Percentiles rank a stretch among this genome's conserved stretches.
Conservation (phyloP, 2,113 vertebrate genomes). For the Equus quagga region DNA sequence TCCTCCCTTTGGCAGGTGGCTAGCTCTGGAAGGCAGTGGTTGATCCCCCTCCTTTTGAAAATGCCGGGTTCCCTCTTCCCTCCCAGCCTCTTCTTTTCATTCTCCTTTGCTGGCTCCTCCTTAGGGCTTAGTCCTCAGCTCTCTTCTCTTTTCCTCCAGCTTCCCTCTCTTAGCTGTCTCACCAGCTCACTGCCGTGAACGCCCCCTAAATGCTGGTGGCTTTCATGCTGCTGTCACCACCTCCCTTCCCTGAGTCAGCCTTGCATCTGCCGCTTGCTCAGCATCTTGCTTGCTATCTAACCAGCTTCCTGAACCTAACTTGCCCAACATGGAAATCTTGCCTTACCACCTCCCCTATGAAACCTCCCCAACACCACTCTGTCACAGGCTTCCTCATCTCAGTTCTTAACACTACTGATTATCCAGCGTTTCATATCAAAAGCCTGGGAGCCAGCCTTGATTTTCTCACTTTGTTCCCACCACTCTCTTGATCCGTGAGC, state of each 20-base stretch:
- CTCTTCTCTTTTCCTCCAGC: not conserved
- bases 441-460: not conserved
- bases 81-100: not conserved
- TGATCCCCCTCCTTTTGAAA: not conserved
- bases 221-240: not conserved
- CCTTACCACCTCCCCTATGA: not conserved
- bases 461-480: not conserved
- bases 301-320: not conserved
- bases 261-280: not conserved
- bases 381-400: not conserved
- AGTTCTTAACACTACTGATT: too few species aligned
- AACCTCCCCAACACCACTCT: not conserved
- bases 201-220: not conserved
- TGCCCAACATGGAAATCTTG: not conserved
- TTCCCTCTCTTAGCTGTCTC: too few species aligned
- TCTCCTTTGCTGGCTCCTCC: not conserved
- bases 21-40: not conserved
- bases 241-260: not conserved
- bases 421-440: not conserved
- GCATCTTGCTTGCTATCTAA: not conserved
- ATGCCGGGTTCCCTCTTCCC: not conserved
- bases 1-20: too few species aligned
- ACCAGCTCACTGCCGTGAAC: not conserved
- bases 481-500: not conserved
- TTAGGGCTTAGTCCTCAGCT: not conserved